Evolutionary conservation across 2,797 vertebrate genomes (phyloP).

Genomic region (Apogon hyalosoma): DNA sequence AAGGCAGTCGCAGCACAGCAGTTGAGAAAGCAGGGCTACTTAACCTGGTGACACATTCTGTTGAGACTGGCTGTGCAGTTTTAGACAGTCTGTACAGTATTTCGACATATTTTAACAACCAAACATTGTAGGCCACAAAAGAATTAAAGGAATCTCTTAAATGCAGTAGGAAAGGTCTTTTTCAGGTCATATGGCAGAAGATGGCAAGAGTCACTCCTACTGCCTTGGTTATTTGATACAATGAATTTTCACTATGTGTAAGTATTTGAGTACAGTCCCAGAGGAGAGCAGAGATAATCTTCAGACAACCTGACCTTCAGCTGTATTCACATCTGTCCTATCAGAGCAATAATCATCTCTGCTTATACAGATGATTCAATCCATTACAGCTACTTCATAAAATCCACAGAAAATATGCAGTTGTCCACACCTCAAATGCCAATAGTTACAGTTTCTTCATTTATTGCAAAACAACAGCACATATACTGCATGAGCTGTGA

Average conservation of each 20-base stretch:
- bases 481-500: too few relatives aligned
- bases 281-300: slow-evolving; percentile 6
- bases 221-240: neutral
- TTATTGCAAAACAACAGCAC: too few relatives aligned
- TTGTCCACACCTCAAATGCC: neutral
- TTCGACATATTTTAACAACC: slow-evolving; percentile 28
- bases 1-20: slow-evolving; percentile 21
- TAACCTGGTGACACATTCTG: slow-evolving; percentile 44
- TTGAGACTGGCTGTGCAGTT: slow-evolving; percentile 30
- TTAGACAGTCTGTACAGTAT: slow-evolving; percentile 2
- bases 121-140: slow-evolving; percentile 11
- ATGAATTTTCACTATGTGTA: neutral
- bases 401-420: neutral
- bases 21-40: slow-evolving; percentile 51
- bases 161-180: neutral
- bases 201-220: too few relatives aligned
- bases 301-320: slow-evolving; percentile 10
- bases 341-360: slow-evolving; percentile 1
- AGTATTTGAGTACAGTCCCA: neutral
- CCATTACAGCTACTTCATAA: neutral
- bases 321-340: neutral
- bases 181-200: neutral
- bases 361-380: slow-evolving; percentile 1
- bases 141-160: slow-evolving; percentile 5
- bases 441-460: too few relatives aligned